Percentiles rank a stretch among this genome's conserved stretches.
phyloP scores from a whole-genome alignment of 2,888 invertebrate species.

The Diplolepis rosae region DNA sequence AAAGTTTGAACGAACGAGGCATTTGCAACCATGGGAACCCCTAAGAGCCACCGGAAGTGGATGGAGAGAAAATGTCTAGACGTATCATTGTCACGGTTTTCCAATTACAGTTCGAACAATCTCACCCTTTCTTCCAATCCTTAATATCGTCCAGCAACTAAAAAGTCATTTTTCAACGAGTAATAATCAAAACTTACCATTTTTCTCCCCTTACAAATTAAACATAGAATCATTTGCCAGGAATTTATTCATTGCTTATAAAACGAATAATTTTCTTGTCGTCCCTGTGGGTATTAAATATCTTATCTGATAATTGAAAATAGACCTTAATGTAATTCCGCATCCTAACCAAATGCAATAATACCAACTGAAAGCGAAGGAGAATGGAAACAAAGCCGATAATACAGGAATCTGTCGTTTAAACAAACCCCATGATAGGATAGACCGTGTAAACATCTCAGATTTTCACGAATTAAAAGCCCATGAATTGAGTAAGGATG shows the following conservation, averaged over 20 bases:
- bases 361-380: slow-evolving; percentile 6
- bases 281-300: background rate
- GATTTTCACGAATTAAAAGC: slow-evolving; percentile 60
- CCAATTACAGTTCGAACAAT: slow-evolving; percentile 25
- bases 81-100: slow-evolving; percentile 43
- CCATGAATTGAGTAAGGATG: slow-evolving; percentile 68
- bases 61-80: slow-evolving; percentile 37
- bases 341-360: slow-evolving; percentile 9
- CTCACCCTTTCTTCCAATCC: background rate
- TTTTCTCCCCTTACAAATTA: background rate
- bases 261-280: background rate
- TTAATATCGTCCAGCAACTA: background rate
- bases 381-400: slow-evolving; percentile 8
- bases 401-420: slow-evolving; percentile 39
- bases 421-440: slow-evolving; percentile 37
- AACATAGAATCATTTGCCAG: background rate
- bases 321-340: slow-evolving; percentile 4
- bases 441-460: slow-evolving; percentile 21
- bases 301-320: background rate
- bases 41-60: slow-evolving; percentile 23
- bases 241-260: too few relatives aligned
- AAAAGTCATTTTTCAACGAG: background rate
- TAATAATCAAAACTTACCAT: too few relatives aligned
- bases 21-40: slow-evolving; percentile 31
- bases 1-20: slow-evolving; percentile 51